phyloP scores from a whole-genome alignment of 53 echinoderm and acorn worm species.

The Hippasteria phrygiana region DNA sequence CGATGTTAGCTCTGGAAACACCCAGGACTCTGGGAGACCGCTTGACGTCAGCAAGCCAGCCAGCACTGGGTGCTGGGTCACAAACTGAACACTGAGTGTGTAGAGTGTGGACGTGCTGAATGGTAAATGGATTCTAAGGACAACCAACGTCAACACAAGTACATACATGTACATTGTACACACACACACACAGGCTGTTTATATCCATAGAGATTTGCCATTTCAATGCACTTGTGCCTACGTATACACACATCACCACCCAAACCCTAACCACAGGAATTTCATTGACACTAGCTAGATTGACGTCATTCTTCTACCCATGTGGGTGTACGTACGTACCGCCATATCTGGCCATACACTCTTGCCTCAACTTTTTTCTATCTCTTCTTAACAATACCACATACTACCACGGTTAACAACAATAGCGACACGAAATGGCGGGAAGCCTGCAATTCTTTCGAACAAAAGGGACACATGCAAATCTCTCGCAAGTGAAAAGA shows the following conservation, averaged over 20 bases:
- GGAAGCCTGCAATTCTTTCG: not conserved
- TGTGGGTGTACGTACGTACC: not conserved
- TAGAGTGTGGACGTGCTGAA: not conserved
- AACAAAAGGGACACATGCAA: not conserved
- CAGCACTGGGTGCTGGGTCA: slow-evolving; percentile 12
- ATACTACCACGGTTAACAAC: not conserved
- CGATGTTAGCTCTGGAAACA: slow-evolving; percentile 30
- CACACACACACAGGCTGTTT: not conserved
- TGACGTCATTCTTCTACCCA: slow-evolving; percentile 53
- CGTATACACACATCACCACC: slow-evolving; percentile 19
- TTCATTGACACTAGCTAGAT: slow-evolving; percentile 40
- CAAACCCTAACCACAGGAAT: slow-evolving; percentile 45
- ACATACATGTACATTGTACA: not conserved
- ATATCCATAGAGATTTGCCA: not conserved
- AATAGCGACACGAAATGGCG: not conserved
- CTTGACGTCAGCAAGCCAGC: slow-evolving; percentile 49
- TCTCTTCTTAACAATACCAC: not conserved
- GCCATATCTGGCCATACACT: slow-evolving; percentile 27
- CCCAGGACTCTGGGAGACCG: slow-evolving; percentile 29
- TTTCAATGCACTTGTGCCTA: slow-evolving; percentile 18
- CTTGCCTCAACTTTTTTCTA: not conserved
- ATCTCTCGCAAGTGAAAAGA: not conserved
- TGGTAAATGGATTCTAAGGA: not conserved
- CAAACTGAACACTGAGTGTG: not conserved
- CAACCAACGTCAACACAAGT: not conserved